Evolutionary conservation across 1,140 invertebrate species (phyloP), one percentile per base, ranked within the genome.

Genomic region (Sycobia sp.): DNA sequence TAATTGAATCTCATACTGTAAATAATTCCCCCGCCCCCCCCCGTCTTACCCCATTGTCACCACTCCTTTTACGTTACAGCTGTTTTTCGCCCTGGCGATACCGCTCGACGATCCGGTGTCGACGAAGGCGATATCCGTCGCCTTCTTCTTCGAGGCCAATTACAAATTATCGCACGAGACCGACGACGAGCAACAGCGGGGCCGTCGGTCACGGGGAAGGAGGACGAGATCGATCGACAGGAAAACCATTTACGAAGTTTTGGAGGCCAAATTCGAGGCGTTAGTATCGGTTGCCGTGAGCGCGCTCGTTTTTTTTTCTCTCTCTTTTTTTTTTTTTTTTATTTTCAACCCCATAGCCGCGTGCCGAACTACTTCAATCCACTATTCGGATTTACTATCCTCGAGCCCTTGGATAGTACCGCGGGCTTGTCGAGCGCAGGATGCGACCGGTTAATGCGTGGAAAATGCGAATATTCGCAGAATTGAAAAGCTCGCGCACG

Each of bases 61-160:
- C 29, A 9, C 5, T 56, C 57, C 44, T 27, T 38, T 65, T 58
- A 46, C 39, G 41, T 71, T 65, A 9, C 55, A 76, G 73, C 18
- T 76, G 9, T 78, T 75, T 66, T 76, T 77, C 25, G 77, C 76
- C 5, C 58, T 77, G 8, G 75, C 74, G 18, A 67, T 80, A 44
- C 74, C 76, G 9, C 43, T 76, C 32, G 76, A 77, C 61, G 75
- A 78, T 68, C 75, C 75, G 9, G 47, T 68, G 16, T 71, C 73
- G 4, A 74, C 71, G 16, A 77, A 76, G 67, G 62, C 73, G 27
- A 73, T 77, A 25, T 76, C 74, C 13, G 69, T 78, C 16, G 74
- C 76, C 27, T 74, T 77, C 53, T 78, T 79, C 71, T 75, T 77
- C 61, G 76, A 79, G 66, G 75, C 74, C 32, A 76, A 76, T 70